Base-by-base conservation (phyloP, 1,140 invertebrate species). In the Rhizoglyphus robini region DNA sequence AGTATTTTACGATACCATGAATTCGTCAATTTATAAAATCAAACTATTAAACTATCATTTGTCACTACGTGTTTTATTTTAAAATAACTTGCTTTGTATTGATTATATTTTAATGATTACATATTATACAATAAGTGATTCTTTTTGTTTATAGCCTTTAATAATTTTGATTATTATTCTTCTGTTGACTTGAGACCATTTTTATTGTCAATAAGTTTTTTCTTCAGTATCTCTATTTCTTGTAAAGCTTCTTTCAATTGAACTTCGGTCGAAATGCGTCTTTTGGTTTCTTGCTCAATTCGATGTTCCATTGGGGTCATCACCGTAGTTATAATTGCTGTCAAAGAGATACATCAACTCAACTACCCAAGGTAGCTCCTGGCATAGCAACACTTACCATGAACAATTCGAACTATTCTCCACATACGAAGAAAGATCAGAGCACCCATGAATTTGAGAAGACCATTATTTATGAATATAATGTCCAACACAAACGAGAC, bases 261-360 rank as follows among this genome's bases (percentile, higher is more conserved):
- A 32, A 15, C 15, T 20, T 54, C 51, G 20, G 20, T 32, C 23
- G 8, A 15, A 27, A 15, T 23, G 31, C 51, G 20, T 32, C 51
- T 5, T 54, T 54, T 54, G 8, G 8, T 5, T 20, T 54, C 51
- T 15, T 11, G 15, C 31, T 54, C 51, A 8, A 54, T 8, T 20
- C 23, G 8, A 54, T 54, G 51, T 32, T 54, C 51, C 51, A 54
- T 54, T 54, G 51, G 51, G 15, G 51, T 54, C 51, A 54, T 8
- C 15, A 54, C 51, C 15, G 51, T 23, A 5, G 51, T 54, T 54
- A 54, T 20, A 54, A 54, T 54, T 54, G 51, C 51, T 54, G 20
- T 54, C 23, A 54, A 8, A 27, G 23, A 54, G 8, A 54, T 32
- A 8, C 31, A 27, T 25, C 8, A 25, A 20, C 15, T 8, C 8